Base-by-base conservation (phyloP, 2,797 vertebrate genomes). In the Siniperca obscura region DNA sequence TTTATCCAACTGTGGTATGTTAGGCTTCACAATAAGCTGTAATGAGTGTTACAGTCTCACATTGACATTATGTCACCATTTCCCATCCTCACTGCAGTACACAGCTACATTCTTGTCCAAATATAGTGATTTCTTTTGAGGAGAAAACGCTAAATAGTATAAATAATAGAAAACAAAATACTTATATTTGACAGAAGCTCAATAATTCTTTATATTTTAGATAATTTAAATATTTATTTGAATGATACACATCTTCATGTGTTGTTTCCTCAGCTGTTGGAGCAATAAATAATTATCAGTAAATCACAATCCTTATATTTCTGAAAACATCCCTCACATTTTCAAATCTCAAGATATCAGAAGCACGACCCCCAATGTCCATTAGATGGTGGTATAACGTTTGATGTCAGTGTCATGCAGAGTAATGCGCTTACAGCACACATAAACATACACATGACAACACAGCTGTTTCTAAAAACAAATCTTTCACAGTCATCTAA, bases 1-100 rank as follows among this genome's bases (percentile, higher is more conserved):
- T 84, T 90, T 77, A 87, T 87, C 81, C 89, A 2, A 1, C 52
- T 3, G 27, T 4, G 83, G 73, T 10, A 82, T 74, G 64, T 74
- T 75, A 77, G 77, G 75, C 83, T 81, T 52, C 59, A 19, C 46
- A 40, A 10, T 84, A 73, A 84, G 72, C 81, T 50, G 56, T 13
- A 69, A 19, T 38, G 27, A 48, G 22, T 42, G 36, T 27, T 65
- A 13, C 9, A 59, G 34, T 36, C 61, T 74, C 75, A 83, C 76
- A 73, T 76, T 16, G 4, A 3, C 21, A 22, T 74, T 60, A 50
- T 14, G 30, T 64, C 64, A 70, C 25, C 34, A 1, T 19, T 27
- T 42, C 5, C 21, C 55, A 34, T 69, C 78, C 40, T 55, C 19
- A 3, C 36, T 10, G 56, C 46, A 36, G 19, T 1, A 27, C 68